Base-by-base conservation (phyloP, 2,113 vertebrate species). In the Mormoops blainvillei region DNA sequence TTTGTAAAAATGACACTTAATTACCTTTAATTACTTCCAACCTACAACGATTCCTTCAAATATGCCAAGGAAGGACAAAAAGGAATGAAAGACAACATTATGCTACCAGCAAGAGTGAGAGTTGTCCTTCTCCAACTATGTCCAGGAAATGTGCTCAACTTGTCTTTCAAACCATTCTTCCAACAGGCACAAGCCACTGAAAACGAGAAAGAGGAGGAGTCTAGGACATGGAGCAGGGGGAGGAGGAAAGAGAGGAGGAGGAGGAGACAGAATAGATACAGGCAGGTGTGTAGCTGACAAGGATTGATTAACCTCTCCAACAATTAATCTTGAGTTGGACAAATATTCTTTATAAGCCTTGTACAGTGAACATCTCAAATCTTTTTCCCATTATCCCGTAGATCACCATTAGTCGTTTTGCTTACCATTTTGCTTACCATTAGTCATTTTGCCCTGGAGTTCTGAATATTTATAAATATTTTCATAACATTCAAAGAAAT, bases 391-490 rank as follows among this genome's bases (percentile, higher is more conserved):
- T 92, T 50, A 56, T n/a, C n/a, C 80, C 33, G 26, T 10, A 45
- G 33, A 81, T 92, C 26, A 38, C 41, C 52, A 38, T n/a, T n/a
- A n/a, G n/a, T n/a, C 52, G 33, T 7, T 85, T 58, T 68, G 31
- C n/a, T 50, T 61, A 87, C 28, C 52, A 36, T 7, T 85, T 58
- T 68, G 31, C n/a, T 50, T 61, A 87, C 28, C 24, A 54, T 54
- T 43, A 61, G 9, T 89, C 56, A 52, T 0, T 28, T 88, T 58
- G 8, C 19, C 41, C 19, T 20, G 2, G 20, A 81, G 12, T 74
- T 58, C 67, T 15, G 43, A 80, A 36, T 28, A 74, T 43, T 85
- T 52, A 41, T 31, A 95, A 61, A 63, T 76, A 63, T 76, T 76
- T 80, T 73, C 31, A 81, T 54, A 68, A 54, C 10, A 18, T 74